Base-by-base conservation (phyloP, 2,113 vertebrate species). In the Caranx melampygus region DNA sequence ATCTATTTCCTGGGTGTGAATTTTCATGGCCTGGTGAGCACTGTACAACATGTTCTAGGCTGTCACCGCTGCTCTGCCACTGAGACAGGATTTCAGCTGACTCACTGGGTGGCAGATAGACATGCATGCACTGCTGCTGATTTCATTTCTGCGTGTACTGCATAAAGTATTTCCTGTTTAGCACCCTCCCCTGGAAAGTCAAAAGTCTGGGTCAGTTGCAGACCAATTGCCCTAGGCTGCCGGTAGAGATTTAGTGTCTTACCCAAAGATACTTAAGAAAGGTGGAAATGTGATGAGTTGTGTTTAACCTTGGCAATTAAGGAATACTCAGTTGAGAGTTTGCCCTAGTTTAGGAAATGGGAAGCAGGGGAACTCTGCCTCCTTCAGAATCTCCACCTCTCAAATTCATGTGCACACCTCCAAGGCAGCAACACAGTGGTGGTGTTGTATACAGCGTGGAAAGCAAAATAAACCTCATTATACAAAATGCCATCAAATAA, bases 1-100 rank as follows among this genome's bases (percentile, higher is more conserved):
- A 83, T 72, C 72, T 42, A 81, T 80, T 76, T 78, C 67, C 49
- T 58, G 42, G 40, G 21, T 51, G 61, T 63, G 67, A 63, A 67
- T 76, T 85, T 81, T 51, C 67, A 76, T 59, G 59, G 55, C 35
- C 54, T 72, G 60, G 26, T 66, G 34, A 44, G 16, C 49, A 78
- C 40, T 59, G 78, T 47, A 63, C 49, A 68, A 20, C 47, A 72
- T 77, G 21, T 66, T 57, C 33, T 61, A 66, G 51, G 55, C 72
- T 67, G 45, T 62, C 57, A 54, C 5, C 4, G 11, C 15, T 60
- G 4, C 63, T 52, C n/a, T 15, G 44, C 60, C 54, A 66, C 35
- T 76, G 52, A 65, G 33, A 64, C 65, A 75, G 66, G 71, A 72
- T 79, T 72, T 54, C 54, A 64, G 58, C 34, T 62, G 59, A 79